Conservation (phyloP, 2,888 invertebrate genomes). For the Lordiphosa andalusiaca region DNA sequence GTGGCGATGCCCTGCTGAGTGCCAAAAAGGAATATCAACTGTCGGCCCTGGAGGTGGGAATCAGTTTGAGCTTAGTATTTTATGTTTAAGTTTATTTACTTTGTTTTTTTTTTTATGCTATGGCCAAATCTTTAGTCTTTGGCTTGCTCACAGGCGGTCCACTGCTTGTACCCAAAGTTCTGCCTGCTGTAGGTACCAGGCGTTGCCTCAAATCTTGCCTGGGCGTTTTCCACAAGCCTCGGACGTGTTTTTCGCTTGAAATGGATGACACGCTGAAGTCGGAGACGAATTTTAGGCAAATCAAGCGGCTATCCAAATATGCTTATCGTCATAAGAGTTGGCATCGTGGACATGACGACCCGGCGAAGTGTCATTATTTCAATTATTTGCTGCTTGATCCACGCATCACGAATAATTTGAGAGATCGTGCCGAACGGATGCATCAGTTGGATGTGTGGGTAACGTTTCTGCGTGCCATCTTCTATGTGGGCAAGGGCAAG, state of each 20-base stretch:
- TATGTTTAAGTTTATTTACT: constrained; percentile 7
- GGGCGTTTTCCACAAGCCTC: constrained; percentile 34
- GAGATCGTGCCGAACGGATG: constrained; percentile 22
- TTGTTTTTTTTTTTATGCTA: constrained; percentile 10
- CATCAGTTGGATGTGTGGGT: constrained; percentile 84
- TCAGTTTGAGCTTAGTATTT: neutral
- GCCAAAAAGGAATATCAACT: constrained; percentile 85
- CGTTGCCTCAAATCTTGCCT: constrained; percentile 40
- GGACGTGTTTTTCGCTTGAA: constrained; percentile 44
- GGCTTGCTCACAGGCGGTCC: neutral
- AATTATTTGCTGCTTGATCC: constrained; percentile 62
- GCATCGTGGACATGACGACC: constrained; percentile 26
- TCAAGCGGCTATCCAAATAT: constrained; percentile 22
- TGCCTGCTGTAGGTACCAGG: constrained; percentile 6
- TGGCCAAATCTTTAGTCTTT: constrained; percentile 52
- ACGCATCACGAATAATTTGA: constrained; percentile 43
- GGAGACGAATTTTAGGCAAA: constrained; percentile 30
- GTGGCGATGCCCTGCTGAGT: constrained; percentile 86
- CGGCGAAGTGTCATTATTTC: constrained; percentile 30
- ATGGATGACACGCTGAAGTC: constrained; percentile 42
- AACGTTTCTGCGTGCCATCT: constrained; percentile 90
- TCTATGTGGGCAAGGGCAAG: constrained; percentile 97
- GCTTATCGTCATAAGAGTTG: constrained; percentile 33
- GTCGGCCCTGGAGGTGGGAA: constrained; percentile 87
- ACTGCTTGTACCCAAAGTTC: neutral